Evolutionary conservation across 2,797 vertebrate genomes (phyloP), one percentile per base, ranked within the genome.

Genomic region (Sciaenops ocellatus): DNA sequence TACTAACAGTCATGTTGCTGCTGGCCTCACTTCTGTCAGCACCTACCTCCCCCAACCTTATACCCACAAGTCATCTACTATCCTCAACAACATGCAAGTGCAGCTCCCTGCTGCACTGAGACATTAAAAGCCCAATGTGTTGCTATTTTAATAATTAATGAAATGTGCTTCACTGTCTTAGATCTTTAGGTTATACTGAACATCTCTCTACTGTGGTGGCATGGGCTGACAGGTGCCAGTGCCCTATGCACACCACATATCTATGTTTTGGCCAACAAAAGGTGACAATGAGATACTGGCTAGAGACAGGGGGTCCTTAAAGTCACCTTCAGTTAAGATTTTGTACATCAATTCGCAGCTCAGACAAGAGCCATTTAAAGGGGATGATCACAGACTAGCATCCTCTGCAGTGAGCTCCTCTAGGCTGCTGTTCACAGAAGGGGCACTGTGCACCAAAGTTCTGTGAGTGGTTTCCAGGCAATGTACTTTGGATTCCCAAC

Each of bases 121-220:
- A 92, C 92, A 92, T 93, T 95, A 94, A 94, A 94, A 95, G 92
- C 92, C 84, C 82, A 68, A 84, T 22, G 70, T 87, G 85, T 89
- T 82, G 73, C 79, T 50, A 63, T 73, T 79, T 95, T 66, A 95
- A 95, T 95, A 91, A 95, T 95, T 93, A 81, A 96, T 94, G 83
- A 89, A 84, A 93, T 89, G 80, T 79, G 80, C 73, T 85, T 87
- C 79, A 66, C 78, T 87, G 85, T 83, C 82, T 82, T 64, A 81
- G 85, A 87, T 84, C 89, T 90, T 93, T 78, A 88, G 75, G 74
- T 90, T 84, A 72, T 63, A 79, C 84, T 78, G 72, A 88, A 62
- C 74, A 65, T 42, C 66, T 64, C 47, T 38, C n/a, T 26, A 55
- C 67, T 59, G 78, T 63, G 61, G 74, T 57, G 72, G 79, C 78